phyloP scores from a whole-genome alignment of 2,888 invertebrate species.

The Luffia ferchaultella region DNA sequence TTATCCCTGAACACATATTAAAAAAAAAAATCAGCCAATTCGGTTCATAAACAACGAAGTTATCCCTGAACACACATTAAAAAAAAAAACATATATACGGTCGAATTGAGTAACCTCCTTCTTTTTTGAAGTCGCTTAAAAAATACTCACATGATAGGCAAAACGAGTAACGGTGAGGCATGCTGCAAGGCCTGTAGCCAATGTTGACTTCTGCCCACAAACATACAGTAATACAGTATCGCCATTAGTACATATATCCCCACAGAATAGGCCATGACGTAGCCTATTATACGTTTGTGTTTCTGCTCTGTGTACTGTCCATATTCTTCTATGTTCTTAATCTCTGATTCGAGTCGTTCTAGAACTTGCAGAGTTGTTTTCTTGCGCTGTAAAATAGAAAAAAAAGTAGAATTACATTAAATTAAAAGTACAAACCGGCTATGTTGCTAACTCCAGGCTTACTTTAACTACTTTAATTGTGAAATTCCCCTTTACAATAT shows the following conservation, averaged over 20 bases:
- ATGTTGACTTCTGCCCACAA: constrained; percentile 76
- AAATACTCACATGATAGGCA: constrained; percentile 88
- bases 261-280: constrained; percentile 75
- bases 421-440: too few species aligned
- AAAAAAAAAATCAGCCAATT: too few species aligned
- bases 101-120: too few species aligned
- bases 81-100: too few species aligned
- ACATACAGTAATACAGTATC: constrained; percentile 80
- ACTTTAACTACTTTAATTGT: too few species aligned
- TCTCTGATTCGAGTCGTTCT: constrained; percentile 80
- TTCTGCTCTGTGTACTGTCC: constrained; percentile 80
- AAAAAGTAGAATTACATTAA: background rate
- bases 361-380: constrained; percentile 60
- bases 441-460: too few species aligned
- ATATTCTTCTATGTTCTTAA: constrained; percentile 82
- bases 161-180: constrained; percentile 78
- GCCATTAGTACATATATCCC: constrained; percentile 76
- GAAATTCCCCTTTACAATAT: too few species aligned
- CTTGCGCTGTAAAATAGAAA: constrained; percentile 38
- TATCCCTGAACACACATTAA: too few species aligned
- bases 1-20: too few species aligned
- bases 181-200: constrained; percentile 78
- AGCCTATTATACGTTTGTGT: constrained; percentile 83
- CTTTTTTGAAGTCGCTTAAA: too few species aligned
- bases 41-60: too few species aligned